Percentiles rank a stretch among this genome's conserved stretches.
phyloP scores from a whole-genome alignment of 1,140 invertebrate species.

The Cepaea nemoralis region DNA sequence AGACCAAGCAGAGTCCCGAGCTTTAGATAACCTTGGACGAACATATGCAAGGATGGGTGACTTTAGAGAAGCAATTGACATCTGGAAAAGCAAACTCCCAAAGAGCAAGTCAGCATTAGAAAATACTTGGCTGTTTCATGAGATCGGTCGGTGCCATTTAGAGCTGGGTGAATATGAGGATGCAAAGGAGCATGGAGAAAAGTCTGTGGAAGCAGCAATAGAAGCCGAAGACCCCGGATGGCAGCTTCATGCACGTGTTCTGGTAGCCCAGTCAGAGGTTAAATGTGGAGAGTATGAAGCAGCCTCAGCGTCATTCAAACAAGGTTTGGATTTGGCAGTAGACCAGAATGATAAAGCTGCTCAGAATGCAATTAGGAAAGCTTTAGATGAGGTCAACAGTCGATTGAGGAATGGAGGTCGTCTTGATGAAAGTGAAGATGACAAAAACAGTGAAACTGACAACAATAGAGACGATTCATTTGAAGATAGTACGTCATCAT shows the following conservation, averaged over 20 bases:
- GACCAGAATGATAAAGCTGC: too few species aligned
- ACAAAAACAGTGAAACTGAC: too few species aligned
- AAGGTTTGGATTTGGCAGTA: too few species aligned
- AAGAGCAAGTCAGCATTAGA: constrained; percentile 66
- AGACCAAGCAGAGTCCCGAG: constrained; percentile 68
- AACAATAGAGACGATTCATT: too few species aligned
- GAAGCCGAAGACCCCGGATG: constrained; percentile 69
- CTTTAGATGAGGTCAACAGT: too few species aligned
- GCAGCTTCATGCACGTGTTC: constrained; percentile 70
- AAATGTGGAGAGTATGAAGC: too few species aligned
- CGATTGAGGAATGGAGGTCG: too few species aligned
- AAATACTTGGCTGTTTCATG: constrained; percentile 72
- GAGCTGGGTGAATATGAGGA: constrained; percentile 65
- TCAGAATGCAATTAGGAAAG: too few species aligned
- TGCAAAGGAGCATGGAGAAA: constrained; percentile 69
- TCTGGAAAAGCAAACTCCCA: constrained; percentile 69
- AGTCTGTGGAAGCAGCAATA: constrained; percentile 66
- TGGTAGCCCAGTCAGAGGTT: constrained; percentile 71
- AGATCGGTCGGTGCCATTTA: constrained; percentile 71
- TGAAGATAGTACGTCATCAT: too few species aligned
- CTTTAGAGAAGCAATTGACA: constrained; percentile 68
- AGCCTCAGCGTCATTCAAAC: too few species aligned
- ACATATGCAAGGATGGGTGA: constrained; percentile 69
- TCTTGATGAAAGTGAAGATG: too few species aligned
- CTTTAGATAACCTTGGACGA: constrained; percentile 70